A percentile compares a stretch with the other conserved stretches of the same genome.
phyloP scores from a whole-genome alignment of 2,888 invertebrate genomes.

The Stenoptilia bipunctidactyla region DNA sequence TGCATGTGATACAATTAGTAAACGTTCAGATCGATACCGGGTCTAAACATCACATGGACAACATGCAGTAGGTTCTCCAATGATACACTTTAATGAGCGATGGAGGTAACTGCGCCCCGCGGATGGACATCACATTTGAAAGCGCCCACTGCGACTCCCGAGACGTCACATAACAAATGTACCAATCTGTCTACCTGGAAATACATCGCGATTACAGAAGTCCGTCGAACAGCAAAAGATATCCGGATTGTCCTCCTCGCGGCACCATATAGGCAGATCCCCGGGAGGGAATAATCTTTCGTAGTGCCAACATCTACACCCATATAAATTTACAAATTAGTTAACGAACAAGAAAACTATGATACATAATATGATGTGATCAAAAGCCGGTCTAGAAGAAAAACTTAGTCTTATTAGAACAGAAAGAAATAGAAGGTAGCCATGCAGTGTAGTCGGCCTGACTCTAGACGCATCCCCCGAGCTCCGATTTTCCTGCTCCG shows the following conservation, averaged over 20 bases:
- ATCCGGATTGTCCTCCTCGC: slow-evolving; percentile 45
- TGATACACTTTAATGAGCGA: no score
- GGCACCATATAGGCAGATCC: slow-evolving; percentile 73
- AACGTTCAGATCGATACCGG: no score
- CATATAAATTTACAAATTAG: slow-evolving; percentile 41
- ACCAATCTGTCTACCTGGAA: slow-evolving; percentile 42
- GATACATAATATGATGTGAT: slow-evolving; percentile 34
- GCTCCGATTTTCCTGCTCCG: not conserved
- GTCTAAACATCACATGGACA: no score
- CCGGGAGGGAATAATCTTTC: slow-evolving; percentile 72
- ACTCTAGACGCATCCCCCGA: slow-evolving; percentile 31
- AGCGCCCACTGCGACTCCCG: slow-evolving; percentile 38
- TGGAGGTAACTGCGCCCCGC: no score
- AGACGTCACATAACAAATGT: slow-evolving; percentile 38
- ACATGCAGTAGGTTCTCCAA: no score
- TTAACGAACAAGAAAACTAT: slow-evolving; percentile 15
- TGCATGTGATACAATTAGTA: no score
- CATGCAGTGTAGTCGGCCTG: slow-evolving; percentile 51
- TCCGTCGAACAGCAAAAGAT: slow-evolving; percentile 77
- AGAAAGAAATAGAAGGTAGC: slow-evolving; percentile 37
- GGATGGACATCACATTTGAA: slow-evolving; percentile 48
- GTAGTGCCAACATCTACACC: slow-evolving; percentile 74
- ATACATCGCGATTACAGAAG: slow-evolving; percentile 75
- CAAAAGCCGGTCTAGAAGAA: slow-evolving; percentile 56
- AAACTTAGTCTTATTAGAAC: slow-evolving; percentile 48